Evolutionary conservation across 2,113 vertebrate genomes (phyloP).

Genomic region (Mus pahari): DNA sequence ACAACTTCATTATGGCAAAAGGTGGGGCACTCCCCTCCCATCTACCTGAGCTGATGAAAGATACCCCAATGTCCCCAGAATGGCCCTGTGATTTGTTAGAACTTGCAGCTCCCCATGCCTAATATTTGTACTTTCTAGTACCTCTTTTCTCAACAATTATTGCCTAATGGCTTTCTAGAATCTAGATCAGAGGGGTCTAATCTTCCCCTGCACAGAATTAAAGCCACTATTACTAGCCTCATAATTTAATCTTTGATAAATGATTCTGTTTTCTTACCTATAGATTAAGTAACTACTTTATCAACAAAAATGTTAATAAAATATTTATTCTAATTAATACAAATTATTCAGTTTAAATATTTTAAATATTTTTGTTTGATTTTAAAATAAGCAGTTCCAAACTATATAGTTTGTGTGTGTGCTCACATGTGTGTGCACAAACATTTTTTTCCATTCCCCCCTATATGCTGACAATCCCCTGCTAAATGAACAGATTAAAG

Average conservation of each 20-base stretch:
- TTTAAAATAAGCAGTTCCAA: not conserved
- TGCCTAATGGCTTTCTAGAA: not conserved
- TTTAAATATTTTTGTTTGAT: too few species aligned
- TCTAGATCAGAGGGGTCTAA: not conserved
- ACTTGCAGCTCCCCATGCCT: not conserved
- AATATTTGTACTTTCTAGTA: not conserved
- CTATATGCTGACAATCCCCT: conserved; percentile 63
- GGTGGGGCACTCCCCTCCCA: not conserved
- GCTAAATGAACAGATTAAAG: conserved; percentile 65
- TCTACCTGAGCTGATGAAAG: not conserved
- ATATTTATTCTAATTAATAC: not conserved
- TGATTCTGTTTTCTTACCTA: not conserved
- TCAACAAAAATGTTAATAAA: conserved; percentile 6
- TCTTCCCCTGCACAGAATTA: not conserved
- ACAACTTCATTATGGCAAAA: not conserved
- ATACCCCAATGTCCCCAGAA: too few species aligned
- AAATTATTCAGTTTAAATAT: conserved; percentile 13
- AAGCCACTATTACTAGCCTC: not conserved
- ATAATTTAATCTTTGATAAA: not conserved
- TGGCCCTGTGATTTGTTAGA: not conserved
- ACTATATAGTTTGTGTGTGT: not conserved
- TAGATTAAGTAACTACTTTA: not conserved
- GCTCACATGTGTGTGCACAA: too few species aligned
- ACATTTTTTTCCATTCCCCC: conserved; percentile 40
- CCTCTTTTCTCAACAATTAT: not conserved